These are phyloP conservation scores for Argentina silus DNA, from an alignment of 2,797 vertebrate genomes.

Conservation along the genomic window DNA sequence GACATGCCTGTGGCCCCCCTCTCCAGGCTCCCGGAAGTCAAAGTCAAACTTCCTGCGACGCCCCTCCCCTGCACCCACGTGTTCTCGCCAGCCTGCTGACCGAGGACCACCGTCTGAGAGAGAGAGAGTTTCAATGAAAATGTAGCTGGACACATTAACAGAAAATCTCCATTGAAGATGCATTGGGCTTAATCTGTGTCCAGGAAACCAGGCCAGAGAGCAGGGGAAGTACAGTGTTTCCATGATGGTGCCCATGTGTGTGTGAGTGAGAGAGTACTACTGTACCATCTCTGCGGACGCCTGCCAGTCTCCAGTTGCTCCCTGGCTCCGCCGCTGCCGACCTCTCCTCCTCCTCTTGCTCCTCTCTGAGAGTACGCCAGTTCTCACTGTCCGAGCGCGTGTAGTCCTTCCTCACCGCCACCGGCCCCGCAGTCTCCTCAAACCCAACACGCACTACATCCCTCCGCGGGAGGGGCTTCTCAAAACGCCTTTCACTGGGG, in stretches of 20 bases:
- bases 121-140: not conserved
- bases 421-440: conserved; percentile 75
- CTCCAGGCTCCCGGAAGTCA: conserved; percentile 85
- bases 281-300: conserved; percentile 81
- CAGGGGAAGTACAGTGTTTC: too few species aligned
- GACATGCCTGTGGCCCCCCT: conserved; percentile 76
- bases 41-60: conserved; percentile 89
- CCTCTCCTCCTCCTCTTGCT: conserved; percentile 86
- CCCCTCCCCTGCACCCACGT: conserved; percentile 74
- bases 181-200: too few species aligned
- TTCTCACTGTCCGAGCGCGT: conserved; percentile 93
- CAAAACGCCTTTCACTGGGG: conserved; percentile 89
- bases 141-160: too few species aligned
- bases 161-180: too few species aligned
- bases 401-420: conserved; percentile 83
- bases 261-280: not conserved
- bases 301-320: conserved; percentile 82
- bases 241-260: not conserved
- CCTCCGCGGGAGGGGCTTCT: conserved; percentile 84
- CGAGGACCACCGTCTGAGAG: conserved; percentile 83
- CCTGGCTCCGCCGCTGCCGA: conserved; percentile 52
- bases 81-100: conserved; percentile 92
- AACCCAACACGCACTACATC: conserved; percentile 86
- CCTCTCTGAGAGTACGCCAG: conserved; percentile 90
- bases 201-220: too few species aligned